Evolutionary conservation across 2,113 vertebrate genomes (phyloP).

Genomic region (Vombatus ursinus): DNA sequence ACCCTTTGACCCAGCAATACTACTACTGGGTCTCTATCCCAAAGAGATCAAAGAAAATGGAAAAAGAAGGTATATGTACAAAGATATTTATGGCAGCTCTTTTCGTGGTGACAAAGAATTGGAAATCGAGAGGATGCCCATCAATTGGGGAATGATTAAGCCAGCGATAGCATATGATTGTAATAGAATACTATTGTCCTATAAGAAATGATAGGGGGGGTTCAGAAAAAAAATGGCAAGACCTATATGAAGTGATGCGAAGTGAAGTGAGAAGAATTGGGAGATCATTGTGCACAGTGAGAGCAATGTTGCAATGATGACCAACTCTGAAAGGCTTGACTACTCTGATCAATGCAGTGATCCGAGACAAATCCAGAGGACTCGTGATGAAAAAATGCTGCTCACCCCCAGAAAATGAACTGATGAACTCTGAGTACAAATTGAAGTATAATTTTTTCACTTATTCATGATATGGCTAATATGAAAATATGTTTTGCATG

Average conservation of each 20-base stretch:
- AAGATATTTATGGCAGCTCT: not conserved
- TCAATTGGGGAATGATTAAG: not conserved
- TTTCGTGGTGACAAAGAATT: not conserved
- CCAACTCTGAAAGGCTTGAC: not conserved
- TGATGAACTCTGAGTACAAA: not conserved
- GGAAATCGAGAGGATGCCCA: not conserved
- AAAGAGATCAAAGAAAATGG: not conserved
- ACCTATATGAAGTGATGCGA: not conserved
- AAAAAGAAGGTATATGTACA: not conserved
- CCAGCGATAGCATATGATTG: not conserved
- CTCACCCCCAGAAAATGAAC: not conserved
- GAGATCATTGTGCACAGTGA: not conserved
- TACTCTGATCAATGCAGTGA: not conserved
- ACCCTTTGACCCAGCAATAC: not conserved
- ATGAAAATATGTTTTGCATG: not conserved
- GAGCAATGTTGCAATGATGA: not conserved
- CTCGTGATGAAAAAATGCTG: not conserved
- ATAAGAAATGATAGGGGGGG: not conserved
- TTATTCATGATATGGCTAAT: not conserved
- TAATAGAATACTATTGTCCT: not conserved
- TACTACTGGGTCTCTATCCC: not conserved
- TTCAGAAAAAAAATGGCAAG: not conserved
- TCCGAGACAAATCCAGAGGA: not conserved
- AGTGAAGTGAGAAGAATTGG: not conserved
- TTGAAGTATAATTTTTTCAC: not conserved